Percentiles rank a stretch among this genome's conserved stretches.
Conservation (phyloP, 2,888 invertebrate species). For the Phalera bucephala region DNA sequence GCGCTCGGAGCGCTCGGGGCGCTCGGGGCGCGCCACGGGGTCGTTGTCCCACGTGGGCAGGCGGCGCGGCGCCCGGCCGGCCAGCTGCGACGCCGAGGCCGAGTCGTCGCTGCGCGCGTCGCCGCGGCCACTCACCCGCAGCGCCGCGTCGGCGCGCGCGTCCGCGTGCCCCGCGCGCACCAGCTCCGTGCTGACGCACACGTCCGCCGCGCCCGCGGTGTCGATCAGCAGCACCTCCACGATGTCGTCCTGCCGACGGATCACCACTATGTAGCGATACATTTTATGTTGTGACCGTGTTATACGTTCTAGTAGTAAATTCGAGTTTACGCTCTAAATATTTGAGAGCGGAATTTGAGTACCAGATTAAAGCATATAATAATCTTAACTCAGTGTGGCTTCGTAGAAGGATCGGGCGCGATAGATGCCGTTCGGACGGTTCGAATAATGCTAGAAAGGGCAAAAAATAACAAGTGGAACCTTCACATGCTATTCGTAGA, state of each 20-base stretch:
- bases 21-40: conserved; percentile 12
- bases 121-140: conserved; percentile 47
- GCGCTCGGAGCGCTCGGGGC: conserved; percentile 24
- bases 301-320: no score
- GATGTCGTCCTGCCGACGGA: conserved; percentile 38
- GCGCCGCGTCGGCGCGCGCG: conserved; percentile 44
- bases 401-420: no score
- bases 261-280: neutral
- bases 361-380: no score
- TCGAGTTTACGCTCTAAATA: no score
- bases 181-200: conserved; percentile 73
- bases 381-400: no score
- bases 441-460: no score
- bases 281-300: no score
- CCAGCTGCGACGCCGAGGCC: conserved; percentile 53
- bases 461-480: no score
- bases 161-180: conserved; percentile 76
- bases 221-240: conserved; percentile 77
- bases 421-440: no score
- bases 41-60: conserved; percentile 44
- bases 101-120: conserved; percentile 41
- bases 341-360: no score
- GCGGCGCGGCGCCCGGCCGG: conserved; percentile 38
- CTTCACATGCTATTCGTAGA: no score
- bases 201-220: conserved; percentile 69